Percentiles rank a stretch among this genome's conserved stretches.
phyloP scores from a whole-genome alignment of 2,888 invertebrate species.

The Antheraea yamamai region DNA sequence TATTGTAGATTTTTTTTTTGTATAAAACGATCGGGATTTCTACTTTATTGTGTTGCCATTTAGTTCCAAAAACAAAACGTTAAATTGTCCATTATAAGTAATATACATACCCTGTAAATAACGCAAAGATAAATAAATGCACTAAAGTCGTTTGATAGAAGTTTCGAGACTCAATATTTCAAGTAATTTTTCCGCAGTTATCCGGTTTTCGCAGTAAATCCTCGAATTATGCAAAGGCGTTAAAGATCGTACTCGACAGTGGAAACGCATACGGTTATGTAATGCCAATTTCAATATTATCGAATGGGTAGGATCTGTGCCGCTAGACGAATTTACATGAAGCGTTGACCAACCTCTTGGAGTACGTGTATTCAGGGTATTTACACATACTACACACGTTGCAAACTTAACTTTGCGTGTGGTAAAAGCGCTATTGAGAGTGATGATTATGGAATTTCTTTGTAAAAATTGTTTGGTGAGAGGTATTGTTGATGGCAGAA shows the following conservation, averaged over 20 bases:
- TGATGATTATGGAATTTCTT: background rate
- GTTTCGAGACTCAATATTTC: too few relatives aligned
- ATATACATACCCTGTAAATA: background rate
- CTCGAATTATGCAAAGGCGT: background rate
- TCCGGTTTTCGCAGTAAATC: too few relatives aligned
- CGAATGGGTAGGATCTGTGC: slow-evolving; percentile 66
- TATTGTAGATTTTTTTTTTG: background rate
- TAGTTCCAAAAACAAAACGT: background rate
- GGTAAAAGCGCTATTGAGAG: background rate
- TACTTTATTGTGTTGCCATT: too few relatives aligned
- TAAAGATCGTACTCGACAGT: slow-evolving; percentile 33
- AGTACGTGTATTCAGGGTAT: slow-evolving; percentile 44
- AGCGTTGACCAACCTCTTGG: slow-evolving; percentile 54
- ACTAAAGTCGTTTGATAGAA: too few relatives aligned
- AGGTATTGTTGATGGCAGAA: slow-evolving; percentile 23
- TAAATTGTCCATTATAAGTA: background rate
- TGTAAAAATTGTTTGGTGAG: slow-evolving; percentile 16
- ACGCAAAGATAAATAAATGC: background rate
- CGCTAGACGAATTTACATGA: slow-evolving; percentile 56
- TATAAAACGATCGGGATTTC: background rate
- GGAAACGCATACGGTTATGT: slow-evolving; percentile 46
- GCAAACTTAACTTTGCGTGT: slow-evolving; percentile 11
- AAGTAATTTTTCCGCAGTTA: too few relatives aligned
- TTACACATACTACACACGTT: slow-evolving; percentile 39
- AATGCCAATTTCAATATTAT: slow-evolving; percentile 67